Conservation (phyloP, 1,140 invertebrate species). For the Bombus huntii region DNA sequence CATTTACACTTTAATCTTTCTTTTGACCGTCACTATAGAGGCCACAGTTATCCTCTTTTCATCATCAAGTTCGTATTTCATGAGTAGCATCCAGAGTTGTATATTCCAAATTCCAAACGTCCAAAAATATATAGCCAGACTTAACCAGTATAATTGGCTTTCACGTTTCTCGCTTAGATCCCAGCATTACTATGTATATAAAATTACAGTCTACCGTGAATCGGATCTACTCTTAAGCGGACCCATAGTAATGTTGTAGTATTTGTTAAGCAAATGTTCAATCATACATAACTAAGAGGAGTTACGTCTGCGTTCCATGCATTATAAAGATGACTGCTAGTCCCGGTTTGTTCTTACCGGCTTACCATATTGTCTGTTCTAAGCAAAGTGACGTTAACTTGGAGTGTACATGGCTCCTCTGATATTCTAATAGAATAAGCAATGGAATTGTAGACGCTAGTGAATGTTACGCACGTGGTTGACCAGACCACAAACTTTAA, state of each 20-base stretch:
- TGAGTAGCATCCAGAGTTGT: too few relatives aligned
- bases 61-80: too few relatives aligned
- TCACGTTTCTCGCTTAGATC: neutral
- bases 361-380: slow-evolving; percentile 36
- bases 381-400: slow-evolving; percentile 16
- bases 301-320: slow-evolving; percentile 73
- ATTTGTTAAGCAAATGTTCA: slow-evolving; percentile 79
- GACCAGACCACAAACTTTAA: neutral
- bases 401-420: slow-evolving; percentile 31
- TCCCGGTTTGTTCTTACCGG: slow-evolving; percentile 46
- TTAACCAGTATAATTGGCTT: neutral
- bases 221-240: slow-evolving; percentile 48
- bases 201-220: slow-evolving; percentile 58
- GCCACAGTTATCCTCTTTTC: too few relatives aligned
- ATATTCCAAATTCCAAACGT: too few relatives aligned
- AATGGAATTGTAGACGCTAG: neutral
- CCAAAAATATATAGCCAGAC: too few relatives aligned
- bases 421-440: slow-evolving; percentile 57
- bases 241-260: slow-evolving; percentile 45
- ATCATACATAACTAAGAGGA: slow-evolving; percentile 76
- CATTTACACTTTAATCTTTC: too few relatives aligned
- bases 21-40: too few relatives aligned
- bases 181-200: neutral
- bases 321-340: slow-evolving; percentile 69
- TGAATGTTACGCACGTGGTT: neutral